Percentiles rank a stretch among this genome's conserved stretches.
Conservation (phyloP, 1,140 invertebrate genomes). For the Drosophila fuyamai region DNA sequence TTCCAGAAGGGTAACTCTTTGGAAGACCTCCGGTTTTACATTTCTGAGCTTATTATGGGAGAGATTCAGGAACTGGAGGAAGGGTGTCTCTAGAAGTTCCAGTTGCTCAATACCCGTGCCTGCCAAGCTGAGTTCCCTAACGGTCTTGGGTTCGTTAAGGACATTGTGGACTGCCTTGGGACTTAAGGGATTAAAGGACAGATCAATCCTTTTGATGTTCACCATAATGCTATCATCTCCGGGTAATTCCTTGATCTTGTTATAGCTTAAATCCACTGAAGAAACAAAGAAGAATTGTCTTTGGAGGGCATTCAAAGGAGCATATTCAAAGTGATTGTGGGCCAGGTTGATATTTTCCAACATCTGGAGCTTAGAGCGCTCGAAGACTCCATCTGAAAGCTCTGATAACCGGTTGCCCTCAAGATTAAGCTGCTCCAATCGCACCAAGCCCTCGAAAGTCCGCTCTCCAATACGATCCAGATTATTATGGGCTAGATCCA, state of each 20-base stretch:
- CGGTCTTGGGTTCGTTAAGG: conserved; percentile 94
- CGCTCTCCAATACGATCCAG: conserved; percentile 91
- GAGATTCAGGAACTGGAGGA: conserved; percentile 92
- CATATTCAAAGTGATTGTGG: conserved; percentile 90
- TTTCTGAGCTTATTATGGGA: conserved; percentile 90
- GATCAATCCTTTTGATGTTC: conserved; percentile 93
- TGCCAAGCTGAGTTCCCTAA: conserved; percentile 92
- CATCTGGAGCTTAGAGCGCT: conserved; percentile 90
- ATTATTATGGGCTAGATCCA: conserved; percentile 91
- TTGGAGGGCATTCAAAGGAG: conserved; percentile 91
- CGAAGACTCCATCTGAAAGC: conserved; percentile 94
- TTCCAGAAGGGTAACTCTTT: conserved; percentile 91
- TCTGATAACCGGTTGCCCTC: conserved; percentile 90
- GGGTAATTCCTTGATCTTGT: conserved; percentile 91
- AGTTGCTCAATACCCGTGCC: conserved; percentile 90
- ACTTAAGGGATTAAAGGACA: conserved; percentile 93
- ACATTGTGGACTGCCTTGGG: conserved; percentile 90
- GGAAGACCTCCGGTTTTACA: conserved; percentile 89
- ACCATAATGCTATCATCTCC: conserved; percentile 93
- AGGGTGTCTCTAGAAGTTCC: conserved; percentile 93
- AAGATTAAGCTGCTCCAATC: conserved; percentile 91
- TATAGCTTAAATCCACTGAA: conserved; percentile 91
- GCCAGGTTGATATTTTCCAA: conserved; percentile 93
- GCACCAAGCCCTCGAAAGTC: conserved; percentile 92
- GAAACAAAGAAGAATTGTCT: conserved; percentile 93